Conservation (phyloP, 2,113 vertebrate species). For the Gopherus flavomarginatus region DNA sequence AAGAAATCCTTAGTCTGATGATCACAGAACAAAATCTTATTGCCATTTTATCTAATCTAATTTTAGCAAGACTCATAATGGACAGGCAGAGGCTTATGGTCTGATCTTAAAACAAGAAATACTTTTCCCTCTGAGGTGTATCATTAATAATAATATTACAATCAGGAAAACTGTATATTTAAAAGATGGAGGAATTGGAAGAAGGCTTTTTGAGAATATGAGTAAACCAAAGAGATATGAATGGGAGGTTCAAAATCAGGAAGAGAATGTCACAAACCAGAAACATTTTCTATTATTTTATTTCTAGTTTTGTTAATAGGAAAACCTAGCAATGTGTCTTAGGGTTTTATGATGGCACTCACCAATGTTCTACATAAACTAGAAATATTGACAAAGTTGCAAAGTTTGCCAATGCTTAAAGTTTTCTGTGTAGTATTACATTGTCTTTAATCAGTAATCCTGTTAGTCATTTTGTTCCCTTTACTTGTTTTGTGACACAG, state of each 20-base stretch:
- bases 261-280: background rate
- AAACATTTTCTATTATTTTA: background rate
- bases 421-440: background rate
- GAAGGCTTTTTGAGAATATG: background rate
- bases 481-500: background rate
- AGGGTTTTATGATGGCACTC: background rate
- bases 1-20: no score
- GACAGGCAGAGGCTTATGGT: no score
- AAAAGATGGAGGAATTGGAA: no score
- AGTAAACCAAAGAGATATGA: background rate
- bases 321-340: background rate
- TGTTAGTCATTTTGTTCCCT: background rate
- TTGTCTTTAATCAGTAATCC: background rate
- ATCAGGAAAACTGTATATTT: no score
- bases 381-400: background rate
- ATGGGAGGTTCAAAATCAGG: background rate
- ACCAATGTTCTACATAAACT: background rate
- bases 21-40: no score
- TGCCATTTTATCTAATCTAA: no score
- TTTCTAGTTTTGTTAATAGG: background rate
- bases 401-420: background rate
- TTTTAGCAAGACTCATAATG: no score
- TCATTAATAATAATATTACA: no score
- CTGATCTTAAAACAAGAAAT: no score
- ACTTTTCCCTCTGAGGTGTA: no score